phyloP scores from a whole-genome alignment of 2,113 vertebrate genomes.

The Hyla sarda region DNA sequence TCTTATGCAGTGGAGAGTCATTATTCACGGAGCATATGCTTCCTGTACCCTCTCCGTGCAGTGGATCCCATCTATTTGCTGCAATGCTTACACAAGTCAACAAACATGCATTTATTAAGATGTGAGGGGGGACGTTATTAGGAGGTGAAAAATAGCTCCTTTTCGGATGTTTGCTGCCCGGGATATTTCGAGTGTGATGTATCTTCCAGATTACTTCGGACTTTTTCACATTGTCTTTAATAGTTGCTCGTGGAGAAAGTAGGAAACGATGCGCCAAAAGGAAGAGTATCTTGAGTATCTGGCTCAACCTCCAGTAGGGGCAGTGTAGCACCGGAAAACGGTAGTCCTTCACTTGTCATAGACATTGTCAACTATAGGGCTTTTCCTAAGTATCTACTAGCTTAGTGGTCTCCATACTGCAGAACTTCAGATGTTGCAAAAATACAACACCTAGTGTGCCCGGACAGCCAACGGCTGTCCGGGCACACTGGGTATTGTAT shows the following conservation, averaged over 20 bases:
- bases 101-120: conserved; percentile 88
- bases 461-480: too few relatives aligned
- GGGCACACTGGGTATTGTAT: too few relatives aligned
- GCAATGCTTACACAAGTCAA: conserved; percentile 86
- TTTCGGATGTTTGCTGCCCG: conserved; percentile 52
- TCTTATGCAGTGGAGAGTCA: conserved; percentile 85
- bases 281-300: background rate
- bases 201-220: conserved; percentile 22
- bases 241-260: conserved; percentile 14
- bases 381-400: background rate
- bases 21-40: conserved; percentile 84
- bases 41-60: conserved; percentile 81
- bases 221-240: conserved; percentile 24
- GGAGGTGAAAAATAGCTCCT: conserved; percentile 84
- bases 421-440: too few relatives aligned
- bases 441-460: too few relatives aligned
- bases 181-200: conserved; percentile 28
- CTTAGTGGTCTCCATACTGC: too few relatives aligned
- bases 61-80: conserved; percentile 87
- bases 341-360: background rate
- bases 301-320: background rate
- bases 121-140: conserved; percentile 84
- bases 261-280: background rate
- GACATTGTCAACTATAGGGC: background rate
- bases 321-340: background rate